A percentile compares a stretch with the other conserved stretches of the same genome.
These are phyloP conservation scores for Colius striatus DNA, from an alignment of 2,113 vertebrate genomes.

Conservation along the genomic window DNA sequence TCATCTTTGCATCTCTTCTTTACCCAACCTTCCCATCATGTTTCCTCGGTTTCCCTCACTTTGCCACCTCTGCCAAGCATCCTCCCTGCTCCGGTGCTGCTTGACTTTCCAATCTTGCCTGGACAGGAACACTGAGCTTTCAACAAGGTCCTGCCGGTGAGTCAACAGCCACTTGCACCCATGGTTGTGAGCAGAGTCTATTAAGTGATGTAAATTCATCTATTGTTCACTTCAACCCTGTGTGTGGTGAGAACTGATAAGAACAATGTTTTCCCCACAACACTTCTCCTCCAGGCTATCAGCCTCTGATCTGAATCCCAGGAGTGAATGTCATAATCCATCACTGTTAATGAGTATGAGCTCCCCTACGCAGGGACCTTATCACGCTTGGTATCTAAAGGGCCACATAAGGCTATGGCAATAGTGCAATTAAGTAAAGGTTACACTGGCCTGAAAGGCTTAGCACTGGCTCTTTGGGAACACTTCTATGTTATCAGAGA, in stretches of 20 bases:
- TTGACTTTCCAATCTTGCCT: background rate
- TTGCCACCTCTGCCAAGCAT: background rate
- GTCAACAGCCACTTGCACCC: background rate
- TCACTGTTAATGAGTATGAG: conserved; percentile 10
- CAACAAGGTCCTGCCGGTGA: background rate
- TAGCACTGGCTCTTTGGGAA: background rate
- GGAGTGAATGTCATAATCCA: conserved; percentile 21
- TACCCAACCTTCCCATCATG: rapidly evolving
- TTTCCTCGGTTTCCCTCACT: background rate
- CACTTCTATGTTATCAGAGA: background rate
- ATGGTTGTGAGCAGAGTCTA: background rate
- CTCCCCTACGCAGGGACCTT: conserved; percentile 36
- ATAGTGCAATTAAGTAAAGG: conserved; percentile 16
- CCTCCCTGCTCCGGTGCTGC: background rate
- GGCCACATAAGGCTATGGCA: background rate
- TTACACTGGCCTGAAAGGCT: conserved; percentile 14
- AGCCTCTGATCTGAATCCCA: conserved; percentile 25
- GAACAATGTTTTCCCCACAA: conserved; percentile 20
- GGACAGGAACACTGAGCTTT: background rate
- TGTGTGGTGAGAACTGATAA: conserved; percentile 11
- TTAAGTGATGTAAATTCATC: conserved; percentile 7
- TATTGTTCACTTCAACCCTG: background rate
- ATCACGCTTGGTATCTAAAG: conserved; percentile 4
- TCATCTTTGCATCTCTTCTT: background rate
- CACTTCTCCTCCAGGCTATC: background rate